phyloP scores from a whole-genome alignment of 2,797 vertebrate genomes.

The Sebastes diaconus region DNA sequence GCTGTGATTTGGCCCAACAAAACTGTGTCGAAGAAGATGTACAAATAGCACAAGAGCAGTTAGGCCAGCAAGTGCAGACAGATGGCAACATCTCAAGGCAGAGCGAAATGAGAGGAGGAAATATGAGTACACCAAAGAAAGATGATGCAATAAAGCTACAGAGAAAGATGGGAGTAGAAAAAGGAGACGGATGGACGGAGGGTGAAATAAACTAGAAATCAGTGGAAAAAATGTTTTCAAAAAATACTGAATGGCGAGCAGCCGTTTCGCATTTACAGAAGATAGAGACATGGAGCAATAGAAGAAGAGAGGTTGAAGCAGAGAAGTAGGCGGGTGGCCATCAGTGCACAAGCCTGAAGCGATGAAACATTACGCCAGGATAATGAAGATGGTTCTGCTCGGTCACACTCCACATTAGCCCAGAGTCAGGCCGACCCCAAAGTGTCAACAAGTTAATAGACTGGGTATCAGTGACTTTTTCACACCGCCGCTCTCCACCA shows the following conservation, averaged over 20 bases:
- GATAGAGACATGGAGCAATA: constrained; percentile 44
- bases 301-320: constrained; percentile 48
- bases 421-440: constrained; percentile 80
- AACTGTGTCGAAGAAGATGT: constrained; percentile 44
- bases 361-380: constrained; percentile 79
- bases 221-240: constrained; percentile 12
- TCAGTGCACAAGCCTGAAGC: constrained; percentile 70
- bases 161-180: constrained; percentile 45
- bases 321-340: constrained; percentile 65
- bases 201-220: constrained; percentile 60
- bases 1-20: constrained; percentile 46
- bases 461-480: constrained; percentile 74
- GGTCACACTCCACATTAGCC: constrained; percentile 84
- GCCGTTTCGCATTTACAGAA: constrained; percentile 37
- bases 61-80: constrained; percentile 54
- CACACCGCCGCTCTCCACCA: constrained; percentile 66
- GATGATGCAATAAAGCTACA: constrained; percentile 71
- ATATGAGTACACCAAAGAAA: constrained; percentile 65
- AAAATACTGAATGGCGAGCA: constrained; percentile 24
- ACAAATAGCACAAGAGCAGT: constrained; percentile 57
- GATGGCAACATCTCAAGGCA: constrained; percentile 68
- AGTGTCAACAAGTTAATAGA: constrained; percentile 86
- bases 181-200: constrained; percentile 52
- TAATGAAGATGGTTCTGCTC: constrained; percentile 86
- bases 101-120: constrained; percentile 67